A percentile compares a stretch with the other conserved stretches of the same genome.
Evolutionary conservation across 2,113 vertebrate genomes (phyloP).

Genomic region (Leiothrix lutea): DNA sequence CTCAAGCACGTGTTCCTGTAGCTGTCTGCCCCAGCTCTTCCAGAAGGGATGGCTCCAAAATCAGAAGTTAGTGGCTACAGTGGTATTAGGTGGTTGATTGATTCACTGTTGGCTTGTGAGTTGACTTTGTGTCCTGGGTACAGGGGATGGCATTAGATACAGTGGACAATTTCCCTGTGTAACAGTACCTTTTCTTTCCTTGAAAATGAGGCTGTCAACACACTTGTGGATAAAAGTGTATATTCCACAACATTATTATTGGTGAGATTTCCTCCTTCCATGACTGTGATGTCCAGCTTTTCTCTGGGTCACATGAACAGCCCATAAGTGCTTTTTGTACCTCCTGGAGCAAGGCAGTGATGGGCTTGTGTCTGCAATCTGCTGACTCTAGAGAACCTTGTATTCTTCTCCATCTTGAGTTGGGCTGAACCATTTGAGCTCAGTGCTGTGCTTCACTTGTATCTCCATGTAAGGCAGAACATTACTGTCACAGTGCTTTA

Average conservation of each 20-base stretch:
- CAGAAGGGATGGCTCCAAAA: background rate
- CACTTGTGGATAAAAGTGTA: background rate
- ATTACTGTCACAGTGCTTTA: background rate
- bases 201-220: background rate
- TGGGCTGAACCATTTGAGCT: background rate
- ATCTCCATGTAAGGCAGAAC: background rate
- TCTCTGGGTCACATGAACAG: background rate
- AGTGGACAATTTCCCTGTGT: background rate
- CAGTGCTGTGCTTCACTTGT: background rate
- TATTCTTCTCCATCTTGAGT: background rate
- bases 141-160: background rate
- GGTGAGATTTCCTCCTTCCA: background rate
- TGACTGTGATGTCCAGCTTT: background rate
- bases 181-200: background rate
- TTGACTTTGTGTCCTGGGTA: background rate
- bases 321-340: background rate
- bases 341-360: fast-evolving
- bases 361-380: background rate
- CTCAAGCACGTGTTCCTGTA: background rate
- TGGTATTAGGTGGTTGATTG: background rate
- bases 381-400: background rate
- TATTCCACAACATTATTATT: background rate
- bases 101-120: background rate
- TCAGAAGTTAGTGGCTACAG: background rate
- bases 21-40: background rate